These are phyloP conservation scores for Coreius guichenoti DNA, from an alignment of 2,797 vertebrate species.

Conservation along the genomic window DNA sequence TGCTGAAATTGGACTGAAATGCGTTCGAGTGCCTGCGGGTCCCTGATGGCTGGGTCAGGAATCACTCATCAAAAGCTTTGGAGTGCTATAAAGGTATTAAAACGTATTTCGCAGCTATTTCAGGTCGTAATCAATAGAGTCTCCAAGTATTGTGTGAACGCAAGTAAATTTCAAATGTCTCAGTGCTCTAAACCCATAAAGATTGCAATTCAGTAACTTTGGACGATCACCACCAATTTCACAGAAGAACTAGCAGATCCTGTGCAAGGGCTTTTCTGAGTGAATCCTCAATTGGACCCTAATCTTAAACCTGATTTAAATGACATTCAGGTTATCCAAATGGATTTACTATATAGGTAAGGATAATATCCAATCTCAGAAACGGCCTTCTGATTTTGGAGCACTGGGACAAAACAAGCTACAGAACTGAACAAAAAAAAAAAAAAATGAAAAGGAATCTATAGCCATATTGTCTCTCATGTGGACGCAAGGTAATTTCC, in stretches of 20 bases:
- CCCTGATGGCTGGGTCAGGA: constrained; percentile 25
- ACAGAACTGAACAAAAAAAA: background rate
- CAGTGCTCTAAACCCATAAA: background rate
- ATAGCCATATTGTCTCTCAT: background rate
- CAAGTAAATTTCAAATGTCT: constrained; percentile 30
- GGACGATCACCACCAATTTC: background rate
- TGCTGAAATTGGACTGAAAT: constrained; percentile 40
- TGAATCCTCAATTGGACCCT: background rate
- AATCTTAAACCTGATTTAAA: constrained; percentile 16
- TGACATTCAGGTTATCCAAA: background rate
- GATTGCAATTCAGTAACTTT: background rate
- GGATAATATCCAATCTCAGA: background rate
- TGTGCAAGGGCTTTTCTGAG: background rate
- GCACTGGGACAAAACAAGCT: background rate
- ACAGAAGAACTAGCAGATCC: background rate
- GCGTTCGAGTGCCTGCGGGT: constrained; percentile 9
- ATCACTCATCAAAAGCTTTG: constrained; percentile 21
- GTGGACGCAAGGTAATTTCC: background rate
- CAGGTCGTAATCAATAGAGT: constrained; percentile 22
- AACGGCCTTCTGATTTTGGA: background rate
- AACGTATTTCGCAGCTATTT: constrained; percentile 8
- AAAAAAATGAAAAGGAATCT: background rate
- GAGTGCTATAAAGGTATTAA: constrained; percentile 22
- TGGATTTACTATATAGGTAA: background rate
- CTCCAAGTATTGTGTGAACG: background rate